A percentile compares a stretch with the other conserved stretches of the same genome.
Evolutionary conservation across 2,797 vertebrate genomes (phyloP).

Genomic region (Nannoperca obscura): DNA sequence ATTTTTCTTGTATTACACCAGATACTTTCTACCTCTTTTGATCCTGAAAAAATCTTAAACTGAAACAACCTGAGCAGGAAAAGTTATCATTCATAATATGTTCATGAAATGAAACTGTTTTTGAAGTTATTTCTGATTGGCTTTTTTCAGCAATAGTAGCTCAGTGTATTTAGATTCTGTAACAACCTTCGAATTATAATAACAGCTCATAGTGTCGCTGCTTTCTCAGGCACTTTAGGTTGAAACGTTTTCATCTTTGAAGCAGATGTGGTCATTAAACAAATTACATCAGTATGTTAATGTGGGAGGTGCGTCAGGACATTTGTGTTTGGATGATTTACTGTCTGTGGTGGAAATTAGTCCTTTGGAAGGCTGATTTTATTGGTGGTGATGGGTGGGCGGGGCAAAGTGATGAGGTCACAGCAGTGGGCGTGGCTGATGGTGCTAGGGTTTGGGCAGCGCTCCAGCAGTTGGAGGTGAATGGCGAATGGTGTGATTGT

Average conservation of each 20-base stretch:
- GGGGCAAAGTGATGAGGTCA: background rate
- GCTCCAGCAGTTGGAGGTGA: slow-evolving; percentile 6
- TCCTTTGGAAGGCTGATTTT: background rate
- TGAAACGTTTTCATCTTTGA: background rate
- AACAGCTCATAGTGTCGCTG: slow-evolving; percentile 30
- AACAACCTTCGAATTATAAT: background rate
- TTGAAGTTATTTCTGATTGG: background rate
- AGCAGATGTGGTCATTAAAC: background rate
- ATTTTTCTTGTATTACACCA: background rate
- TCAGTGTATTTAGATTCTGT: background rate
- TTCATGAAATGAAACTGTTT: background rate
- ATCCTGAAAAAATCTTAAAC: background rate
- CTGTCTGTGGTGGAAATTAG: background rate
- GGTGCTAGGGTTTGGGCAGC: background rate
- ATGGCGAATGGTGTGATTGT: slow-evolving; percentile 7
- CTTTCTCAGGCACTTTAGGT: background rate
- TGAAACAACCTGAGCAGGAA: background rate
- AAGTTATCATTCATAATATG: background rate
- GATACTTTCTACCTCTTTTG: background rate
- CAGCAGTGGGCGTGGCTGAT: background rate
- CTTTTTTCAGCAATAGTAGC: background rate
- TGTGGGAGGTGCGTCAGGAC: background rate
- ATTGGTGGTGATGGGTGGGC: slow-evolving; percentile 14
- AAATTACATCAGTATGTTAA: background rate
- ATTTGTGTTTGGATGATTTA: background rate